Base-by-base conservation (phyloP, 2,888 invertebrate species). In the Ommatoiulus sabulosus region DNA sequence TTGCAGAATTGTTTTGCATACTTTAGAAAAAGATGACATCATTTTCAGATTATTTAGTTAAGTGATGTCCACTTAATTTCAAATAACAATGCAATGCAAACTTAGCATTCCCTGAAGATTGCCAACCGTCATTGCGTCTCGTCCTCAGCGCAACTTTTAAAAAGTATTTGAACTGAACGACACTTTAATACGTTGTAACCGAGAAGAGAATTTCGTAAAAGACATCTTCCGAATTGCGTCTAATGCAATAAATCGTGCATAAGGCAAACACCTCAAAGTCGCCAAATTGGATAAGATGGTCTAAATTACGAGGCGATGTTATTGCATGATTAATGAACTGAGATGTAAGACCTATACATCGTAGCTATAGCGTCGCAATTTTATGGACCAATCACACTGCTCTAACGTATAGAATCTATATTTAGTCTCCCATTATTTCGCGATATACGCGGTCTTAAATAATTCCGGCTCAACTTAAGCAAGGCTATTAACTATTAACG, bases 401-500 rank as follows among this genome's bases (percentile, higher is more conserved):
- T n/a, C n/a, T 63, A 63, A 5, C 15, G n/a, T 63, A 63, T 63
- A 6, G n/a, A 63, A 63, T 63, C 57, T n/a, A 63, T 63, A 63
- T 63, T 63, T n/a, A 63, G 57, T 63, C 10, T 10, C n/a, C n/a
- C 6, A 63, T 63, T 63, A 63, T 15, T 46, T 5, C n/a, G 57
- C n/a, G 48, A 48, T 48, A 48, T 48, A 48, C 48, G 4, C 15
- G 12, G 57, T n/a, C 57, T n/a, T 63, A 63, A 63, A 63, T 63
- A 63, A 63, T 63, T 63, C n/a, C 57, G 17, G 17, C 57, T 63
- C 3, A n/a, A 63, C 57, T n/a, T 63, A 63, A 63, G 57, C 6
- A 63, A n/a, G n/a, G 17, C n/a, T n/a, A 63, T 63, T n/a, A 63
- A n/a, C 57, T 63, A 63, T 63, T 63, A 63, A 63, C 57, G 57